A percentile compares a stretch with the other conserved stretches of the same genome.
Conservation (phyloP, 2,113 vertebrate genomes). For the Paedocypris sp. region DNA sequence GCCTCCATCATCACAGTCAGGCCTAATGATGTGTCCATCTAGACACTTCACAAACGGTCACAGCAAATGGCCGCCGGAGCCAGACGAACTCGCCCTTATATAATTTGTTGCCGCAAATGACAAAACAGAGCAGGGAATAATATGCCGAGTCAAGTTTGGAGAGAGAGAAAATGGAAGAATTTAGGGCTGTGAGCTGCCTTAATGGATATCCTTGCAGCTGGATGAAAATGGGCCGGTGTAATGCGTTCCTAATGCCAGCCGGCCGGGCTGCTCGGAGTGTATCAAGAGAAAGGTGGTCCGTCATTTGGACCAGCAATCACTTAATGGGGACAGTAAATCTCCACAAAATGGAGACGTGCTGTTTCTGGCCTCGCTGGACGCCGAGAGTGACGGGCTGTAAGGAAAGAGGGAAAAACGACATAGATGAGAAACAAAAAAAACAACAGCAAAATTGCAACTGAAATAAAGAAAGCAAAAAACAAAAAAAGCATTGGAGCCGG, state of each 20-base stretch:
- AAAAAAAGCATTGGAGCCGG: conserved; percentile 48
- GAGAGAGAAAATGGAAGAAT: conserved; percentile 75
- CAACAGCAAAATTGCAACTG: conserved; percentile 27
- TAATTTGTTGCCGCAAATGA: conserved; percentile 69
- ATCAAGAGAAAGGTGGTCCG: conserved; percentile 72
- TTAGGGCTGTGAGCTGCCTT: conserved; percentile 65
- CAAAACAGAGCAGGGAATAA: conserved; percentile 72
- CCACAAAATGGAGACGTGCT: conserved; percentile 79
- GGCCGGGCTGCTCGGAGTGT: conserved; percentile 65
- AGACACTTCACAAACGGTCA: conserved; percentile 69
- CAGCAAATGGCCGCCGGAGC: conserved; percentile 57
- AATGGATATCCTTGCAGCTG: conserved; percentile 62
- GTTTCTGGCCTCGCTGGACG: conserved; percentile 75
- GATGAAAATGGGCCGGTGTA: conserved; percentile 59
- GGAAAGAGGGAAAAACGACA: too few species aligned
- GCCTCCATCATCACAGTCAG: conserved; percentile 63
- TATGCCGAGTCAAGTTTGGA: conserved; percentile 67
- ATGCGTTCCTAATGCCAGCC: conserved; percentile 66
- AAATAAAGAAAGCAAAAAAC: conserved; percentile 39
- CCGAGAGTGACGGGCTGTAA: conserved; percentile 72
- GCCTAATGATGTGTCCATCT: conserved; percentile 62
- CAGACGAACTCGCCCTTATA: conserved; percentile 65
- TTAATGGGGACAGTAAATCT: conserved; percentile 84
- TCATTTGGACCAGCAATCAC: conserved; percentile 92
- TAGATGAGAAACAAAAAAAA: conserved; percentile 49